Evolutionary conservation across 1,140 invertebrate species (phyloP).

Genomic region (Aricia agestis): DNA sequence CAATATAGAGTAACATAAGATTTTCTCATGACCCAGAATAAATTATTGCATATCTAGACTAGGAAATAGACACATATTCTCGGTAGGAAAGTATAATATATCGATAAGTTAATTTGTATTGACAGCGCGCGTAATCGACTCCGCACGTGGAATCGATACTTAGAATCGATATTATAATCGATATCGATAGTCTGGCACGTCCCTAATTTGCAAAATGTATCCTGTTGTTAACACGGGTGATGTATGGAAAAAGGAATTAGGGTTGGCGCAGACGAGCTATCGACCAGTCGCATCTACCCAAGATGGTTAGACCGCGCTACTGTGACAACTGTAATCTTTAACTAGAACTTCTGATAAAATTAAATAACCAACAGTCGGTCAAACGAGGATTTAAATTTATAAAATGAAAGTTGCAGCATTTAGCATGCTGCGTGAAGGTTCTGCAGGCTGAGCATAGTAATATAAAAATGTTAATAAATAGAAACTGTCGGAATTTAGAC

Average conservation of each 20-base stretch:
- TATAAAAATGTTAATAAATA: no score
- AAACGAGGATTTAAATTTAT: no score
- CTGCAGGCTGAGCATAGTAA: no score
- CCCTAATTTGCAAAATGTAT: slow-evolving; percentile 52
- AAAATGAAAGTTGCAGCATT: no score
- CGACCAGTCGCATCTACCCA: no score
- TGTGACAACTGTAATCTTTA: no score
- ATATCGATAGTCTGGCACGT: slow-evolving; percentile 36
- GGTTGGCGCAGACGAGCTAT: not conserved
- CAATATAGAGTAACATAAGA: not conserved
- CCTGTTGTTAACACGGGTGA: slow-evolving; percentile 55
- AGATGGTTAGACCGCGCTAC: no score
- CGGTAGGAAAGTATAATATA: slow-evolving; percentile 26
- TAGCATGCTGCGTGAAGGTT: no score
- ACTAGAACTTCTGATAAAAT: no score
- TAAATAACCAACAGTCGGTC: no score
- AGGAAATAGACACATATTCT: not conserved
- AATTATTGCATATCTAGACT: not conserved
- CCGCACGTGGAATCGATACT: slow-evolving; percentile 32
- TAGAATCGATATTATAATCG: slow-evolving; percentile 33
- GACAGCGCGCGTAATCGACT: slow-evolving; percentile 29
- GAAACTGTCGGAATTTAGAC: no score
- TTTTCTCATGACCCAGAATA: not conserved
- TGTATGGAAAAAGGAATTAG: slow-evolving; percentile 60
- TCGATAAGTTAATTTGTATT: slow-evolving; percentile 29